These are phyloP conservation scores for Prietella phreatophila DNA, from an alignment of 2,113 vertebrate species.

Conservation along the genomic window DNA sequence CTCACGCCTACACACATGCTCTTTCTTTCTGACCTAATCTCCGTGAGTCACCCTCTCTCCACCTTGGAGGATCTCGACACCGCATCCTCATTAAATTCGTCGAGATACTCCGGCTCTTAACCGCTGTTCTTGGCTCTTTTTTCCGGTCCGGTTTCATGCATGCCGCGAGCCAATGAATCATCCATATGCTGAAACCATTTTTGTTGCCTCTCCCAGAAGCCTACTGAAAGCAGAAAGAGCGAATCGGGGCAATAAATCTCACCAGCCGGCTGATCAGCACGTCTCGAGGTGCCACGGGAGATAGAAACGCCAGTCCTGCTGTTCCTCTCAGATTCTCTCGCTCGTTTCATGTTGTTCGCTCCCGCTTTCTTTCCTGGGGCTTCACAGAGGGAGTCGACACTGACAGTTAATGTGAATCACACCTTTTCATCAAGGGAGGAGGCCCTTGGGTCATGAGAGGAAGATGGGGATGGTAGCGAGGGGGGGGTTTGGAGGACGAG, in stretches of 20 bases:
- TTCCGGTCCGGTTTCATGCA: slow-evolving; percentile 51
- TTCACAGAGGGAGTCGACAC: slow-evolving; percentile 17
- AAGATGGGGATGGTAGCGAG: neutral
- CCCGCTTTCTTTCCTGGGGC: slow-evolving; percentile 23
- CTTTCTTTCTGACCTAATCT: slow-evolving; percentile 12
- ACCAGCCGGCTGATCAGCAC: slow-evolving; percentile 33
- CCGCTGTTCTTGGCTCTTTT: slow-evolving; percentile 27
- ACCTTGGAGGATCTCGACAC: slow-evolving; percentile 4
- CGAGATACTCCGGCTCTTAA: slow-evolving; percentile 13
- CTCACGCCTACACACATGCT: neutral
- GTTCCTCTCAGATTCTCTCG: slow-evolving; percentile 36
- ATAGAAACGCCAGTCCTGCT: slow-evolving; percentile 41
- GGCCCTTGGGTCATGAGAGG: neutral
- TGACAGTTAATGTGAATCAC: slow-evolving; percentile 46
- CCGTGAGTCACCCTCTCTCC: neutral
- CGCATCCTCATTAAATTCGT: neutral
- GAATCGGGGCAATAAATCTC: slow-evolving; percentile 55
- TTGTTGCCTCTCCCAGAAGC: slow-evolving; percentile 51
- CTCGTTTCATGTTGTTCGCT: neutral
- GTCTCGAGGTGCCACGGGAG: slow-evolving; percentile 43
- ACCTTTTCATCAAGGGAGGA: slow-evolving; percentile 39
- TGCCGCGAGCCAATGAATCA: slow-evolving; percentile 53
- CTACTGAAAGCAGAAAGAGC: slow-evolving; percentile 55
- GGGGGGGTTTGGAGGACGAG: neutral
- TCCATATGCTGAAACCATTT: slow-evolving; percentile 62